These are phyloP conservation scores for Papilio protenor DNA, from an alignment of 2,888 invertebrate species.

Conservation along the genomic window DNA sequence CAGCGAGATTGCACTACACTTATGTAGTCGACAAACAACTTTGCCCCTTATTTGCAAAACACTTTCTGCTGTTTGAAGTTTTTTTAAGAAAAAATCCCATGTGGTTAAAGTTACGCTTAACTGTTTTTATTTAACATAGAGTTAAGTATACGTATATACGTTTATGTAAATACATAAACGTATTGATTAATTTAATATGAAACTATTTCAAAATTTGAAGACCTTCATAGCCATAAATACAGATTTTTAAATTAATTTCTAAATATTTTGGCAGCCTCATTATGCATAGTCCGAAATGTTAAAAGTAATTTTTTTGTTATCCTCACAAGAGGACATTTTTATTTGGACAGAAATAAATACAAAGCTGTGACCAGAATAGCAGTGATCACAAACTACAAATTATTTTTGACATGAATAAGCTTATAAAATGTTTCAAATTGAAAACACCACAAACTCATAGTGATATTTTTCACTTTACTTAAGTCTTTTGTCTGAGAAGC, in stretches of 20 bases:
- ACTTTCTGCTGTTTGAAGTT: constrained; percentile 15
- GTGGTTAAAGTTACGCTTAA: not conserved
- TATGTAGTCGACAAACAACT: constrained; percentile 8
- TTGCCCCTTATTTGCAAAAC: constrained; percentile 20
- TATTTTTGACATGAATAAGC: not conserved
- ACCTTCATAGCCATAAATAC: too few species aligned
- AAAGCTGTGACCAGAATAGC: too few species aligned
- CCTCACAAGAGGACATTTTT: too few species aligned
- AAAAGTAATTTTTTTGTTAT: not conserved
- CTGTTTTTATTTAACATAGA: not conserved
- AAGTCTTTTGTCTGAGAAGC: constrained; percentile 23
- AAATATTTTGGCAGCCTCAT: not conserved
- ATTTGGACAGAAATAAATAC: not conserved
- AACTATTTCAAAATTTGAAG: too few species aligned
- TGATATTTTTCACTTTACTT: constrained; percentile 25
- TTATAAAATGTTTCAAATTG: constrained; percentile 15
- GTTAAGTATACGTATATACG: not conserved
- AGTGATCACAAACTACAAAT: not conserved
- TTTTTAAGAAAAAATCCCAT: not conserved
- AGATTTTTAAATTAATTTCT: not conserved
- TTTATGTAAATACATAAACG: too few species aligned
- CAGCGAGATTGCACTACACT: constrained; percentile 16
- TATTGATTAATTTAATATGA: not conserved
- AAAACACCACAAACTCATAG: not conserved
- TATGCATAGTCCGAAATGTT: not conserved